Evolutionary conservation across 2,113 vertebrate species (phyloP).

Genomic region (Clarias batrachus): DNA sequence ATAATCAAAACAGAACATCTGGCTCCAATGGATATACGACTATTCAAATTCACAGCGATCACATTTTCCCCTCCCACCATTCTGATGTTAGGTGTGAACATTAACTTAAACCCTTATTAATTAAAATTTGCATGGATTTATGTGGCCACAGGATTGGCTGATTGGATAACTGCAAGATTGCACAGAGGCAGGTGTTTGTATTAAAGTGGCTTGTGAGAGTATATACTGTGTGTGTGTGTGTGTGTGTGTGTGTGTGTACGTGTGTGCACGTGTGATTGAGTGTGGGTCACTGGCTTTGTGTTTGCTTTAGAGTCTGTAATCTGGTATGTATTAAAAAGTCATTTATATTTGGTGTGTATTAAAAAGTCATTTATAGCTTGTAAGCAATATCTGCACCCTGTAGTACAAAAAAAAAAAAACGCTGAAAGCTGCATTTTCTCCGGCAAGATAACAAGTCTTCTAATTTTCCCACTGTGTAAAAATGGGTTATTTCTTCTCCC

Average conservation of each 20-base stretch:
- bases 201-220: background rate
- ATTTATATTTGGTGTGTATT: conserved; percentile 53
- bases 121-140: background rate
- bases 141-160: background rate
- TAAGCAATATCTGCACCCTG: conserved; percentile 59
- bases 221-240: background rate
- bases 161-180: background rate
- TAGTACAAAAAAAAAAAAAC: conserved; percentile 48
- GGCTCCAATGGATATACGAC: background rate
- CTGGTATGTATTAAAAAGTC: conserved; percentile 52
- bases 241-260: background rate
- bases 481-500: conserved; percentile 49
- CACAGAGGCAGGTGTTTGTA: background rate
- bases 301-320: conserved; percentile 47
- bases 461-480: conserved; percentile 48
- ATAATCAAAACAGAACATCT: background rate
- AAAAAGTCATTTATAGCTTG: conserved; percentile 53
- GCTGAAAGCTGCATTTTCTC: conserved; percentile 64
- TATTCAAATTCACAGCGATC: background rate
- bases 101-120: background rate
- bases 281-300: conserved; percentile 32
- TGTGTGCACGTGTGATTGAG: background rate
- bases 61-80: background rate
- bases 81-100: background rate
- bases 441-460: conserved; percentile 63